A percentile compares a stretch with the other conserved stretches of the same genome.
Conservation (phyloP, 2,797 vertebrate genomes). For the Vultur gryphus region DNA sequence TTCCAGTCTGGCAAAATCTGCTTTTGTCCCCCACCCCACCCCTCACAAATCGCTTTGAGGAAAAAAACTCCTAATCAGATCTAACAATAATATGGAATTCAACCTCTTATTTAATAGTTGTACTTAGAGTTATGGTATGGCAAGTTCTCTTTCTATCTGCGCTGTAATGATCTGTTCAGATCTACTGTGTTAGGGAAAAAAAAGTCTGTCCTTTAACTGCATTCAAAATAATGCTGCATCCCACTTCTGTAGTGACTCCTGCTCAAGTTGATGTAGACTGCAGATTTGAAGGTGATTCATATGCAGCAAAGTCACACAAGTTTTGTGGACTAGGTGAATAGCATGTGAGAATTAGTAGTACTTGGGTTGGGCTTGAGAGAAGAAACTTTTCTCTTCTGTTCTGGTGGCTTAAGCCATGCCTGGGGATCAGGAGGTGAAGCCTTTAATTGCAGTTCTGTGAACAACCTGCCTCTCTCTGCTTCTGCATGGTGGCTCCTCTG, state of each 20-base stretch:
- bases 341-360: not conserved
- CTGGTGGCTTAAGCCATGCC: not conserved
- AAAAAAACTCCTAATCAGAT: not conserved
- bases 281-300: not conserved
- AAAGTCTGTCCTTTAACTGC: not conserved
- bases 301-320: not conserved
- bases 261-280: not conserved
- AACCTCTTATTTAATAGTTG: not conserved
- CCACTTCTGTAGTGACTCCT: not conserved
- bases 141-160: not conserved
- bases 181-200: fast-evolving
- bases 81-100: not conserved
- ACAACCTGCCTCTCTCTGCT: fast-evolving
- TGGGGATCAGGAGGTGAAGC: not conserved
- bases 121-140: not conserved
- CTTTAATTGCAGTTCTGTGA: not conserved
- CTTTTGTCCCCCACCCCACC: not conserved
- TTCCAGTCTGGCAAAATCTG: not conserved
- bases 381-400: not conserved
- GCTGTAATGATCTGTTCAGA: not conserved
- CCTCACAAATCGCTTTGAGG: not conserved
- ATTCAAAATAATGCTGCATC: not conserved
- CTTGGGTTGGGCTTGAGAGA: not conserved
- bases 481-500: not conserved
- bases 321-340: not conserved